Percentiles rank a stretch among this genome's conserved stretches.
These are phyloP conservation scores for Urocyon cinereoargenteus DNA, from an alignment of 2,797 vertebrate species.

Conservation along the genomic window DNA sequence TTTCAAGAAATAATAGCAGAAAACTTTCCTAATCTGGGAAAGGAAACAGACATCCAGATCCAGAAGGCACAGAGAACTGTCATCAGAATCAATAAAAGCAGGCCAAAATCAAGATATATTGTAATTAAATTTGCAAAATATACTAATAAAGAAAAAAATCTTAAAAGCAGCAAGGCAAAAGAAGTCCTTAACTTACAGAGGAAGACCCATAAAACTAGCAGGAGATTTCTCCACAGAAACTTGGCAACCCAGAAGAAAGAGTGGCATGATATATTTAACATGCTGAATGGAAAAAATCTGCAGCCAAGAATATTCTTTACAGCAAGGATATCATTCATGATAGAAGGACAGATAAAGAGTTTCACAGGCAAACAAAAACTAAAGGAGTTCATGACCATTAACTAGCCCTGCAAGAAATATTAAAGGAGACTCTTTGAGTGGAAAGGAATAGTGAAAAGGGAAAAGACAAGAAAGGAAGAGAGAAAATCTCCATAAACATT, in stretches of 20 bases:
- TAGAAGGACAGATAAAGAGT: background rate
- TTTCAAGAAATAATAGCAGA: background rate
- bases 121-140: background rate
- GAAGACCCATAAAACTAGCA: background rate
- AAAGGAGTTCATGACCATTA: background rate
- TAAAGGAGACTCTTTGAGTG: background rate
- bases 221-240: background rate
- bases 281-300: background rate
- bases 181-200: background rate
- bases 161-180: background rate
- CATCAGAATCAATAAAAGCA: background rate
- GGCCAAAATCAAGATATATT: background rate
- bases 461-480: background rate
- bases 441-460: background rate
- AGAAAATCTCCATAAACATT: background rate
- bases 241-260: background rate
- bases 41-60: background rate
- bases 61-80: background rate
- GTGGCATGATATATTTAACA: background rate
- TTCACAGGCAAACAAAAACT: background rate
- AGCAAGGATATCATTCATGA: background rate
- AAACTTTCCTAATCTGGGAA: background rate
- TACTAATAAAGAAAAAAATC: background rate
- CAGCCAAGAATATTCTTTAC: background rate
- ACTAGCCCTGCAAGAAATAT: background rate